Base-by-base conservation (phyloP, 1,140 invertebrate species). In the Globodera ellingtonae region DNA sequence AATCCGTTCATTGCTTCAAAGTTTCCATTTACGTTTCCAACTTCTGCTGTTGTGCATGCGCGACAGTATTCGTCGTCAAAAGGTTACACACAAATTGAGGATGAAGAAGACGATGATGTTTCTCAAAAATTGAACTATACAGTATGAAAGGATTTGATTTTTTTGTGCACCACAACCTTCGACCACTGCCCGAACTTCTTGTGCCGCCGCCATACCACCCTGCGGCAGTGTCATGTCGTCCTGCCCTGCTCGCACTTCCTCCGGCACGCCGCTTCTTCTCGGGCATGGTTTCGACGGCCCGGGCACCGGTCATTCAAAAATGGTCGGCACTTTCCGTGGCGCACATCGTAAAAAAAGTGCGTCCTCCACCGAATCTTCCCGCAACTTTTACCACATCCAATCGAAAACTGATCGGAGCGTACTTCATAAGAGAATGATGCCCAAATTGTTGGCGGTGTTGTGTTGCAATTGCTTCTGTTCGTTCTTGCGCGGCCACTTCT, bases 1-100 rank as follows among this genome's bases (percentile, higher is more conserved):
- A 82, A 72, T 67, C 87, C 86, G 52, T 59, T 85, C 47, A 66
- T 76, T 52, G 87, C 86, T 67, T 89, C 82, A 62, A 88, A 87
- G 69, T 2, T 2, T 2, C 75, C 78, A 87, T 79, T 83, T 83
- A 2, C 84, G 74, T 75, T 79, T 72, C 13, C 47, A 74, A 81
- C 84, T 82, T 59, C 71, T 77, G 24, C 84, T 84, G 15, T 79
- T 74, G 62, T 83, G 72, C 86, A 87, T 1, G 84, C 59, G 79
- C 82, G 75, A 13, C 81, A 69, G 72, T 89, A 89, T 13, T 82
- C 82, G 6, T 75, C 46, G 75, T 88, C 87, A 62, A 88, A 88
- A 21, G 79, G 75, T 59, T 88, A 77, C 62, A 69, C 86, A 87
- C 67, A 70, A 35, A 70, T 47, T 70, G 35, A 35, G 35, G 35